Percentiles rank a stretch among this genome's conserved stretches.
Evolutionary conservation across 2,797 vertebrate genomes (phyloP).

Genomic region (Macroramphosus scolopax): DNA sequence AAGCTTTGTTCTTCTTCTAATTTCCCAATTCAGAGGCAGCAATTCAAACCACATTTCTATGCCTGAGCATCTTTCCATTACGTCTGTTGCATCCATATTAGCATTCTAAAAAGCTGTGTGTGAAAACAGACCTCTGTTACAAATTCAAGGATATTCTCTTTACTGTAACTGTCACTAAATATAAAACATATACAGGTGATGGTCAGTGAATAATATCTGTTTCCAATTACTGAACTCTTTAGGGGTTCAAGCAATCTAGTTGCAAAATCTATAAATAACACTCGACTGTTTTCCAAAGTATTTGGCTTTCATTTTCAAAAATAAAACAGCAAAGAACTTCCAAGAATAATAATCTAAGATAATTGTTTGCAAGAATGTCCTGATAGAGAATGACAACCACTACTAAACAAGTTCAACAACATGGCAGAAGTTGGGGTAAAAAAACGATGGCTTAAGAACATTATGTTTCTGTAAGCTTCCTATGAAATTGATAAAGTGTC

Average conservation of each 20-base stretch:
- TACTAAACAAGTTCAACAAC: constrained; percentile 6
- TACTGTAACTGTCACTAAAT: constrained; percentile 15
- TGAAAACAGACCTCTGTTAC: neutral
- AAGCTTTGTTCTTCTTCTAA: constrained; percentile 50
- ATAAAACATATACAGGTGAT: constrained; percentile 13
- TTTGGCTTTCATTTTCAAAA: constrained; percentile 10
- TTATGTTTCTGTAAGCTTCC: constrained; percentile 6
- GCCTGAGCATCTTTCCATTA: constrained; percentile 44
- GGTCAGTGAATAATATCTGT: constrained; percentile 13
- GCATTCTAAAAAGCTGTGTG: constrained; percentile 17
- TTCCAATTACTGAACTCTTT: constrained; percentile 17
- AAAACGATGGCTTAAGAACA: constrained; percentile 8
- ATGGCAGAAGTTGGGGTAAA: constrained; percentile 14
- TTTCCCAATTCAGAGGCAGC: constrained; percentile 40
- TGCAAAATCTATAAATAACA: constrained; percentile 27
- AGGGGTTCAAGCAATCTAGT: constrained; percentile 14
- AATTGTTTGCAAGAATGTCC: no score
- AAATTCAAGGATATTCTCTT: constrained; percentile 10
- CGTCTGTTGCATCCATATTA: constrained; percentile 9
- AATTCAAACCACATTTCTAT: constrained; percentile 50
- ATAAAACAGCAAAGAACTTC: constrained; percentile 10
- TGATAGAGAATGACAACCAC: constrained; percentile 15
- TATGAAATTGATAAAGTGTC: constrained; percentile 14
- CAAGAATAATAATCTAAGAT: no score
- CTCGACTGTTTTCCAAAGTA: constrained; percentile 14